A percentile compares a stretch with the other conserved stretches of the same genome.
Conservation (phyloP, 2,888 invertebrate species). For the Catotricha subobsoleta region DNA sequence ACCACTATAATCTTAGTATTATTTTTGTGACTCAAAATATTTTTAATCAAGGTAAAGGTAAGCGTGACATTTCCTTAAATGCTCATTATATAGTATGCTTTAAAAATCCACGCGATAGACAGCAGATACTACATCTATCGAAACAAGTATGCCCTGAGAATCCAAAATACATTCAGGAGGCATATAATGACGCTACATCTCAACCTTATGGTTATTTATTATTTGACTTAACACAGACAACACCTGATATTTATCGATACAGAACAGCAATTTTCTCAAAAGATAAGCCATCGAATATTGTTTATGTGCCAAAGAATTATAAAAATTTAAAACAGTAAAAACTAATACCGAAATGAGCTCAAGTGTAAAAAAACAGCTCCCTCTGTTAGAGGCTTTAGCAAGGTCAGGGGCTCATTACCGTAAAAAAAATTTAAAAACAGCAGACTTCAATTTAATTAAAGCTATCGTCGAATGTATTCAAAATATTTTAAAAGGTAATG, state of each 20-base stretch:
- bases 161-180: not conserved
- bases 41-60: not conserved
- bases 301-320: conserved; percentile 4
- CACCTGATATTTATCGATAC: conserved; percentile 3
- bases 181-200: not conserved
- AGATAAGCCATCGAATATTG: conserved; percentile 3
- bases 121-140: not conserved
- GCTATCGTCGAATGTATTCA: conserved; percentile 3
- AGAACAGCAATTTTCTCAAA: not conserved
- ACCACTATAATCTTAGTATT: not conserved
- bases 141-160: not conserved
- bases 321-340: not conserved
- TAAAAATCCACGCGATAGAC: conserved; percentile 1
- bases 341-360: not conserved
- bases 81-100: conserved; percentile 2
- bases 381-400: not conserved
- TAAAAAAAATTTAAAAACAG: not conserved
- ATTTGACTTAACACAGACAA: conserved; percentile 4
- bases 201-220: conserved; percentile 4
- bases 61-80: conserved; percentile 1
- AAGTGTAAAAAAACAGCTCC: not conserved
- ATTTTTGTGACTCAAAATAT: conserved; percentile 3
- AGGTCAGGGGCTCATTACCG: not conserved
- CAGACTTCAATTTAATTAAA: not conserved
- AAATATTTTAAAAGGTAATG: conserved; percentile 1